Percentiles rank a stretch among this genome's conserved stretches.
Conservation (phyloP, 2,113 vertebrate genomes). For the Eleginops maclovinus region DNA sequence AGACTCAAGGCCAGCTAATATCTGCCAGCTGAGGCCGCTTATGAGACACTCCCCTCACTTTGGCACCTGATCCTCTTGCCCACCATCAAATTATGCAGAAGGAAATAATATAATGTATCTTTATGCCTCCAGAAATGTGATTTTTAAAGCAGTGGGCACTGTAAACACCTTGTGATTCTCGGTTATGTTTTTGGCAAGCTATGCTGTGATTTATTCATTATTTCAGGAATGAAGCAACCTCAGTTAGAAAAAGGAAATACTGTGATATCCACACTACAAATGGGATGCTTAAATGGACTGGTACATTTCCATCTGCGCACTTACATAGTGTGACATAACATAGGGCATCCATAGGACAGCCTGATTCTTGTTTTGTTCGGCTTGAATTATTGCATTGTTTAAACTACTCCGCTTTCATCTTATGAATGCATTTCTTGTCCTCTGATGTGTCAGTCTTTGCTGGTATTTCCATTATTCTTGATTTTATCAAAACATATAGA, state of each 20-base stretch:
- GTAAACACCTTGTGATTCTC: not conserved
- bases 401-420: not conserved
- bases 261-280: not conserved
- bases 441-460: not conserved
- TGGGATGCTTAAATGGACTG: not conserved
- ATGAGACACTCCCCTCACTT: constrained; percentile 4
- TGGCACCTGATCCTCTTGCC: constrained; percentile 53
- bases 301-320: not conserved
- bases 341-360: no score
- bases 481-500: not conserved
- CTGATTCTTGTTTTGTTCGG: not conserved
- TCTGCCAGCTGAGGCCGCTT: constrained; percentile 71
- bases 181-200: not conserved
- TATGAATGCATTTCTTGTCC: not conserved
- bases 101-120: not conserved
- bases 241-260: not conserved
- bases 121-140: constrained; percentile 18
- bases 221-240: not conserved
- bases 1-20: constrained; percentile 33
- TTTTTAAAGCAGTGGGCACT: not conserved
- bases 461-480: not conserved
- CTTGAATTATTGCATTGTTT: not conserved
- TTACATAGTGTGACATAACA: constrained; percentile 4
- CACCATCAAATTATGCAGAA: constrained; percentile 24
- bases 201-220: not conserved